phyloP scores from a whole-genome alignment of 2,113 vertebrate species.

The Myotis lucifugus region DNA sequence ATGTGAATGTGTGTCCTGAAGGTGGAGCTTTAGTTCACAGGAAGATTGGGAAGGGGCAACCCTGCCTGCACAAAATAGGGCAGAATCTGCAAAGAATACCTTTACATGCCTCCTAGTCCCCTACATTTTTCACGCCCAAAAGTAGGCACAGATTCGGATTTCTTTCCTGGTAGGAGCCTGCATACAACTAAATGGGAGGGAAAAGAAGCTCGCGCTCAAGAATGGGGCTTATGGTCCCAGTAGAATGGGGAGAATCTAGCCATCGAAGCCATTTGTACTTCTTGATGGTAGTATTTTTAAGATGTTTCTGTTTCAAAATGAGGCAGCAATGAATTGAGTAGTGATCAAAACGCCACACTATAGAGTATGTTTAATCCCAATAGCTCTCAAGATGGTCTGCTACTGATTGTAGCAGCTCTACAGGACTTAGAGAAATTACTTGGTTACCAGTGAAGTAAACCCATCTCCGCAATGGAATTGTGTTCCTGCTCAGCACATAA shows the following conservation, averaged over 20 bases:
- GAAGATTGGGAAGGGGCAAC: conserved; percentile 70
- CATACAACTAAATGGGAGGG: conserved; percentile 26
- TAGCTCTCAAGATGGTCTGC: conserved; percentile 63
- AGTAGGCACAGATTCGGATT: conserved; percentile 53
- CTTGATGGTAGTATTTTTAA: conserved; percentile 52
- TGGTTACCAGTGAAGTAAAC: conserved; percentile 66
- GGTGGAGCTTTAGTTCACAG: conserved; percentile 80
- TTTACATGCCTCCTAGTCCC: neutral
- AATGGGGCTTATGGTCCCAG: neutral
- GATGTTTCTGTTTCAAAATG: conserved; percentile 49
- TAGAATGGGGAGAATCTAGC: neutral
- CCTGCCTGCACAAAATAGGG: conserved; percentile 49
- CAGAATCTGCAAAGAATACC: conserved; percentile 22
- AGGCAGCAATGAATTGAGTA: conserved; percentile 55
- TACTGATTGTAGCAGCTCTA: conserved; percentile 53
- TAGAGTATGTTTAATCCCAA: conserved; percentile 71
- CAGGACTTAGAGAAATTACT: conserved; percentile 62
- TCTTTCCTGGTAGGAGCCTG: neutral
- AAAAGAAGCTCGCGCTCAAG: neutral
- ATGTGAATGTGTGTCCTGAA: conserved; percentile 75
- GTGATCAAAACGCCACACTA: conserved; percentile 55
- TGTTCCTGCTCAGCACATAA: conserved; percentile 15
- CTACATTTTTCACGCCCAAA: conserved; percentile 60
- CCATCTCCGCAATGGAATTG: conserved; percentile 56
- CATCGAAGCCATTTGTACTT: conserved; percentile 19